phyloP scores from a whole-genome alignment of 2,888 invertebrate species.

The Philereme vetulata region DNA sequence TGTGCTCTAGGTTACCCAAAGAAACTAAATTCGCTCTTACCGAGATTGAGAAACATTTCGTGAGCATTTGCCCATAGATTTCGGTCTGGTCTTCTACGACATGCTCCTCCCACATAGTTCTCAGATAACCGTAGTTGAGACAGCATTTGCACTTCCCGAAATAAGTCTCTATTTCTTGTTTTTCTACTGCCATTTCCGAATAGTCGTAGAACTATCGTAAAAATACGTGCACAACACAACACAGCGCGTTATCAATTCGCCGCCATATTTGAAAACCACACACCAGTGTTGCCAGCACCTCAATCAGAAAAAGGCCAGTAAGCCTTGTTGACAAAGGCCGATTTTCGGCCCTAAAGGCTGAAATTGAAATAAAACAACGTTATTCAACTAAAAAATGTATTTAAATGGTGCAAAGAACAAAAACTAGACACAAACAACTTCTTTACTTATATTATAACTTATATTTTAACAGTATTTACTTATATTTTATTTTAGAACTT shows the following conservation, averaged over 20 bases:
- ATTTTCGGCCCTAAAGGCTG: too few relatives aligned
- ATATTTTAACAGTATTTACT: too few relatives aligned
- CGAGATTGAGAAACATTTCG: constrained; percentile 59
- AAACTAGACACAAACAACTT: too few relatives aligned
- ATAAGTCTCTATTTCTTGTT: constrained; percentile 44
- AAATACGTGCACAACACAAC: neutral
- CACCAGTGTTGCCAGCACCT: too few relatives aligned
- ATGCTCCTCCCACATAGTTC: constrained; percentile 59
- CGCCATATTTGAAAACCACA: neutral
- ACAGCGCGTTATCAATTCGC: neutral
- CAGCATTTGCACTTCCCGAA: constrained; percentile 65
- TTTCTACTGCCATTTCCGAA: constrained; percentile 34
- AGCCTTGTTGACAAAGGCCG: too few relatives aligned
- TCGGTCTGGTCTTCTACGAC: constrained; percentile 45
- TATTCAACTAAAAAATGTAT: too few relatives aligned
- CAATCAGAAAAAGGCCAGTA: too few relatives aligned
- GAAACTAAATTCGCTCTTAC: constrained; percentile 46
- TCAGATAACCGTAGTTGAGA: constrained; percentile 56
- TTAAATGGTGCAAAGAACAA: too few relatives aligned
- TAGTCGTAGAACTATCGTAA: neutral
- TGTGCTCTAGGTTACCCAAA: neutral
- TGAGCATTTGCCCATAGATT: constrained; percentile 63
- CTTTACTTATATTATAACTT: too few relatives aligned
- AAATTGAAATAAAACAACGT: too few relatives aligned
- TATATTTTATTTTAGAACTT: too few relatives aligned